A percentile compares a stretch with the other conserved stretches of the same genome.
phyloP scores from a whole-genome alignment of 2,113 vertebrate species.

The Anhinga anhinga region DNA sequence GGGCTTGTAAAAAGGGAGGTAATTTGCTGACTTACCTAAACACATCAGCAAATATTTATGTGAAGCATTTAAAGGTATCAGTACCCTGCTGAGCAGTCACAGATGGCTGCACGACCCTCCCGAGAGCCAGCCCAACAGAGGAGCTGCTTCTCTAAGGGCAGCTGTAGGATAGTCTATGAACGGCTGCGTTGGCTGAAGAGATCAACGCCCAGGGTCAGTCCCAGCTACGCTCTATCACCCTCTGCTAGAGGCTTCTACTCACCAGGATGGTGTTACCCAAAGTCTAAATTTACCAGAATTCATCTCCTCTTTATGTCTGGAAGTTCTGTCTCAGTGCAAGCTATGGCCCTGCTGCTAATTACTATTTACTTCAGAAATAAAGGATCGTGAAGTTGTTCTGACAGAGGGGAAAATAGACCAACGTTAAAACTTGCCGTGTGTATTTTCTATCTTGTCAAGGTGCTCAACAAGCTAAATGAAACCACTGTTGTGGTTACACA shows the following conservation, averaged over 20 bases:
- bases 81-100: neutral
- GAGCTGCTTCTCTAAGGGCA: neutral
- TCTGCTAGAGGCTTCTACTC: neutral
- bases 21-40: neutral
- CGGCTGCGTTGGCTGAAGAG: neutral
- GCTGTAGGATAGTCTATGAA: neutral
- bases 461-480: neutral
- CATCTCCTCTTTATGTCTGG: neutral
- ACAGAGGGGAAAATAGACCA: neutral
- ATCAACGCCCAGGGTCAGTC: neutral
- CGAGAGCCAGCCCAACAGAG: neutral
- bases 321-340: neutral
- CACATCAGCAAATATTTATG: neutral
- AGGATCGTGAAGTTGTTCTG: neutral
- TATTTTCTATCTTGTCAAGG: neutral
- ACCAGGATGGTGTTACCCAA: neutral
- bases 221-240: neutral
- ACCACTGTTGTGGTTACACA: neutral
- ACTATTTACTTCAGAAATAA: neutral
- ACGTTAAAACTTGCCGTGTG: neutral
- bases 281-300: neutral
- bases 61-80: neutral
- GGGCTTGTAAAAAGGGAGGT: neutral
- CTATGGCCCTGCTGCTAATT: neutral
- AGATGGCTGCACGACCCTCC: accelerated